phyloP scores from a whole-genome alignment of 2,113 vertebrate species.

The Etheostoma cragini region DNA sequence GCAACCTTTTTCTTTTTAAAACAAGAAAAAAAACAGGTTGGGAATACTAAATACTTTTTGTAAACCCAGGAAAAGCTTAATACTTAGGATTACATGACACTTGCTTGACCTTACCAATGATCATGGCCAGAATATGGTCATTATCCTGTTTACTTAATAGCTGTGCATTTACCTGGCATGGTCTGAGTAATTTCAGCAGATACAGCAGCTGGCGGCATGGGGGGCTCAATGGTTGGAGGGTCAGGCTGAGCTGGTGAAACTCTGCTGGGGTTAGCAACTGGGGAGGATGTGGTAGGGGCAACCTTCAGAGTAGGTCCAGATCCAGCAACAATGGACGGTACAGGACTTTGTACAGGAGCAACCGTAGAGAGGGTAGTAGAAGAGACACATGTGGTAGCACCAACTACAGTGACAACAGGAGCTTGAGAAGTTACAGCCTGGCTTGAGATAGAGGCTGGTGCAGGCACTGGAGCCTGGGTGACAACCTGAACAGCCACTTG shows the following conservation, averaged over 20 bases:
- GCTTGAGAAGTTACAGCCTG: slow-evolving; percentile 53
- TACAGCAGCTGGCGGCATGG: slow-evolving; percentile 32
- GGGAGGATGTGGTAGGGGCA: slow-evolving; percentile 52
- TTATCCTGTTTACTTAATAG: neutral
- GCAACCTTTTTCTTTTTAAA: neutral
- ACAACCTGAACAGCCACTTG: slow-evolving; percentile 56
- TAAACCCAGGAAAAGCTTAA: neutral
- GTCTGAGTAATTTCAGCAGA: slow-evolving; percentile 59
- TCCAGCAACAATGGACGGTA: slow-evolving; percentile 61
- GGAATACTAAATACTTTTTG: neutral
- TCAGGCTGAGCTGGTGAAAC: slow-evolving; percentile 57
- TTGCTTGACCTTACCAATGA: neutral
- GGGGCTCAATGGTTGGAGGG: slow-evolving; percentile 35
- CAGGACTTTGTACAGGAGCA: slow-evolving; percentile 63
- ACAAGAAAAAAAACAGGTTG: neutral
- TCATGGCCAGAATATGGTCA: neutral
- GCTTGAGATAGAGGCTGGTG: slow-evolving; percentile 50
- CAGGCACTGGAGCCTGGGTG: slow-evolving; percentile 51
- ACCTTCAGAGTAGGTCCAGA: slow-evolving; percentile 61
- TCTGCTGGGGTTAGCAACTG: slow-evolving; percentile 51
- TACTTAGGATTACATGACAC: neutral
- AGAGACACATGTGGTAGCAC: slow-evolving; percentile 40
- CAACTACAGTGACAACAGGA: slow-evolving; percentile 48
- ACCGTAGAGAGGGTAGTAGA: slow-evolving; percentile 59
- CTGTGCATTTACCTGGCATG: slow-evolving; percentile 70